Evolutionary conservation across 2,888 invertebrate genomes (phyloP), one percentile per base, ranked within the genome.

Genomic region (Drosophila nigricruria): DNA sequence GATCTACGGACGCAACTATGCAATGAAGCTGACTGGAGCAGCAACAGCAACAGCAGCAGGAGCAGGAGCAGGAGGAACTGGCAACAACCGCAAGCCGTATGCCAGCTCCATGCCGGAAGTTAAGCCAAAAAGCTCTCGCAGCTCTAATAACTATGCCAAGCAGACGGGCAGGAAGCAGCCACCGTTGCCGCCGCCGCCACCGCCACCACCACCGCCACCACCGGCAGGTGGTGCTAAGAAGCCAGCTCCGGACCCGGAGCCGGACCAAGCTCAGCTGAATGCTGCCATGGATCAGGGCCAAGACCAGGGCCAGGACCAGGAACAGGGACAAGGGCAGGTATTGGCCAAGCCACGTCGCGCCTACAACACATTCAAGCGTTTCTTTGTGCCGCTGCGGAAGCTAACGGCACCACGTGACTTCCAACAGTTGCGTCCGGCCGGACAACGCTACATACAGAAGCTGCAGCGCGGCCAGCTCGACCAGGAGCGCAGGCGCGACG

Each of bases 101-200:
- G n/a, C 30, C 12, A 6, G 2, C 9, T 38, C n/a, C 8, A 6
- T n/a, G 9, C 18, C 38, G 1, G 27, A 43, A 2, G 23, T 1
- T 9, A 34, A 52, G 20, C 10, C 32, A 4, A 52, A 34, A 16
- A 2, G 0, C 30, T 27, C 0, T 12, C 57, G 36, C 18, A 63
- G 10, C 25, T 63, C 59, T 10, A 14, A 12, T 12, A 58, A 63
- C 4, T 69, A 71, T 50, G 63, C 20, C 36, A 71, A 68, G 34
- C 62, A 54, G 34, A 1, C 16, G 34, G 16, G 4, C 43, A 61
- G 47, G 42, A 49, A 47, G 16, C 23, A 2, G 36, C 23, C 9
- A 10, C 30, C n/a, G n/a, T n/a, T 1, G n/a, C 25, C 10, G 36
- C 25, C 12, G 2, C 16, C 36, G 16, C n/a, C n/a, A n/a, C n/a